Percentiles rank a stretch among this genome's conserved stretches.
Conservation (phyloP, 2,113 vertebrate species). For the Nothobranchius furzeri region DNA sequence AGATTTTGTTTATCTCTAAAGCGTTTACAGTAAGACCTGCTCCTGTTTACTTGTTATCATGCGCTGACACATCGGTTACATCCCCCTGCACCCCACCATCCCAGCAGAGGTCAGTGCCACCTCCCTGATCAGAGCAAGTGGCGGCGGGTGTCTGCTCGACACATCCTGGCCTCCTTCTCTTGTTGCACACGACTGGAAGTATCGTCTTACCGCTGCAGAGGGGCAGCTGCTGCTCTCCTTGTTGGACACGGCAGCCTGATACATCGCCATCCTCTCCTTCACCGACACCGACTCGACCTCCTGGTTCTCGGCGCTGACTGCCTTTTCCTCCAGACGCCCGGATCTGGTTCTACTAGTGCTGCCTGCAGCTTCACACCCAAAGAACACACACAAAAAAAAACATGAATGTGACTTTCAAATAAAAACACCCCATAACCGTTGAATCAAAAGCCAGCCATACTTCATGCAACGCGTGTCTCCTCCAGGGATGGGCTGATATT, state of each 20-base stretch:
- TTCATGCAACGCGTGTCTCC: neutral
- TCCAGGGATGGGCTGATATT: constrained; percentile 9
- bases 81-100: neutral
- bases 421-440: neutral
- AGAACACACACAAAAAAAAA: neutral
- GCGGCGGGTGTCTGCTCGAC: neutral
- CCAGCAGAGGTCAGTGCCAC: neutral
- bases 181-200: constrained; percentile 11
- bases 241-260: constrained; percentile 88
- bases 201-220: constrained; percentile 82
- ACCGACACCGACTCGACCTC: constrained; percentile 83
- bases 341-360: constrained; percentile 52
- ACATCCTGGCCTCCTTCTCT: neutral
- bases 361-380: constrained; percentile 69
- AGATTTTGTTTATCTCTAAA: too few relatives aligned
- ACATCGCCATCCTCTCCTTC: constrained; percentile 91
- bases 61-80: neutral
- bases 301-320: constrained; percentile 38
- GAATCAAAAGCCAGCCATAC: neutral
- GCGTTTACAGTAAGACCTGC: too few relatives aligned
- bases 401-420: neutral
- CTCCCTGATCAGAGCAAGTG: neutral
- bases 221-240: constrained; percentile 75
- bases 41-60: neutral
- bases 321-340: constrained; percentile 63